Conservation (phyloP, 2,888 invertebrate genomes). For the Caenorhabditis sinica region DNA sequence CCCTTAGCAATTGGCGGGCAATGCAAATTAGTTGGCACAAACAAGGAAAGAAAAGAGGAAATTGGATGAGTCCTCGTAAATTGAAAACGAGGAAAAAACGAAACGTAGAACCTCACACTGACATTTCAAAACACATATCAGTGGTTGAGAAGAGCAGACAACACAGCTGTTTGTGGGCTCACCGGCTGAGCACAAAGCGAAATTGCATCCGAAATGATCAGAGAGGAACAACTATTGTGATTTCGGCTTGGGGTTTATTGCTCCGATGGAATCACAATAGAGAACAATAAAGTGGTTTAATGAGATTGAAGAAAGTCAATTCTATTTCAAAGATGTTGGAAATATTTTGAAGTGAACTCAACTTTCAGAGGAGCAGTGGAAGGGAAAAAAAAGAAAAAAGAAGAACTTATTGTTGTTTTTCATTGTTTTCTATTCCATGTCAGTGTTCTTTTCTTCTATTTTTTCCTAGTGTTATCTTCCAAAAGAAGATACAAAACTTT, state of each 20-base stretch:
- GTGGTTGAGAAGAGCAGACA: constrained; percentile 40
- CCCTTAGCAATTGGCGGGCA: neutral
- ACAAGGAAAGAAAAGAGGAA: neutral
- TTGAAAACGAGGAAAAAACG: constrained; percentile 7
- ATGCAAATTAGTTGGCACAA: constrained; percentile 54
- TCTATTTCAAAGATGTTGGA: too few relatives aligned
- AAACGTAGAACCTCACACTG: constrained; percentile 14
- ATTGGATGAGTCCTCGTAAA: neutral
- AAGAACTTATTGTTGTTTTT: neutral
- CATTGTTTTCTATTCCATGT: constrained; percentile 1
- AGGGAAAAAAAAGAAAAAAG: constrained; percentile 18
- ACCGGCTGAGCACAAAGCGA: neutral
- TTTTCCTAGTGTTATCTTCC: neutral
- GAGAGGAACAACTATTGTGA: constrained; percentile 31
- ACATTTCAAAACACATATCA: constrained; percentile 56
- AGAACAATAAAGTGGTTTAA: neutral
- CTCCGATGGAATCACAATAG: neutral
- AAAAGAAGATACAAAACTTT: constrained; percentile 12
- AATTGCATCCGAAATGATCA: constrained; percentile 28
- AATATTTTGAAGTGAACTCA: neutral
- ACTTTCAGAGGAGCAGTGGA: neutral
- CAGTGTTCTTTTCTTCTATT: neutral
- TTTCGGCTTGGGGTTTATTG: constrained; percentile 19
- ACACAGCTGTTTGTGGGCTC: constrained; percentile 55
- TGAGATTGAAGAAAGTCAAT: neutral